These are phyloP conservation scores for Steatocranus sp. DNA, from an alignment of 2,797 vertebrate genomes.

Conservation along the genomic window DNA sequence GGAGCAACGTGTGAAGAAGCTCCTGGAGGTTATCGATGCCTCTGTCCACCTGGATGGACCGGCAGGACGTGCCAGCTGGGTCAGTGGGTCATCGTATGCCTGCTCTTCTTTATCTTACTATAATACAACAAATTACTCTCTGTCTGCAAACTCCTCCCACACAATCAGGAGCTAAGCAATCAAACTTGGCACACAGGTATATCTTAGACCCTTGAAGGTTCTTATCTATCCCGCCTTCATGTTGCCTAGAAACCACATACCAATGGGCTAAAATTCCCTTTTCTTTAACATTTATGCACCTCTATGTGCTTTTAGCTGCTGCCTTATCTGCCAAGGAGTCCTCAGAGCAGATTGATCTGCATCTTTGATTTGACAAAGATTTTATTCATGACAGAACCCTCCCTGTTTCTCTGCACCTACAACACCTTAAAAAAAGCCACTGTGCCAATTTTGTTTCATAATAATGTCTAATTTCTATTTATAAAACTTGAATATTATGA, in stretches of 20 bases:
- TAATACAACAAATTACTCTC: neutral
- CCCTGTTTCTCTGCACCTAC: neutral
- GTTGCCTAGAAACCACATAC: neutral
- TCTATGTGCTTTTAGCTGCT: neutral
- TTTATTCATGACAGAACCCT: neutral
- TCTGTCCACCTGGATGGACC: conserved; percentile 75
- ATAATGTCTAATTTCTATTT: neutral
- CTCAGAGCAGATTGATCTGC: neutral
- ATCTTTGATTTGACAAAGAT: neutral
- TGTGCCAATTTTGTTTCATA: neutral
- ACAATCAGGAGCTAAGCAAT: neutral
- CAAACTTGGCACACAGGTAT: neutral
- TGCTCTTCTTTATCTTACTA: neutral
- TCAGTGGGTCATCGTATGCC: conserved; percentile 46
- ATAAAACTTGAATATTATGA: neutral
- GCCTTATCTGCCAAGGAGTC: neutral
- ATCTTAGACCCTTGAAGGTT: neutral
- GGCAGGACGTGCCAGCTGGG: conserved; percentile 80
- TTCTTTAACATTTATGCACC: neutral
- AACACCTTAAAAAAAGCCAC: neutral
- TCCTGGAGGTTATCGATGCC: conserved; percentile 67
- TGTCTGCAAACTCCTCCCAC: neutral
- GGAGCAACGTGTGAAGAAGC: conserved; percentile 76
- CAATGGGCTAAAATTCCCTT: neutral
- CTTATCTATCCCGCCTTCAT: neutral